Conservation (phyloP, 2,113 vertebrate genomes). For the Sakesphorus luctuosus region DNA sequence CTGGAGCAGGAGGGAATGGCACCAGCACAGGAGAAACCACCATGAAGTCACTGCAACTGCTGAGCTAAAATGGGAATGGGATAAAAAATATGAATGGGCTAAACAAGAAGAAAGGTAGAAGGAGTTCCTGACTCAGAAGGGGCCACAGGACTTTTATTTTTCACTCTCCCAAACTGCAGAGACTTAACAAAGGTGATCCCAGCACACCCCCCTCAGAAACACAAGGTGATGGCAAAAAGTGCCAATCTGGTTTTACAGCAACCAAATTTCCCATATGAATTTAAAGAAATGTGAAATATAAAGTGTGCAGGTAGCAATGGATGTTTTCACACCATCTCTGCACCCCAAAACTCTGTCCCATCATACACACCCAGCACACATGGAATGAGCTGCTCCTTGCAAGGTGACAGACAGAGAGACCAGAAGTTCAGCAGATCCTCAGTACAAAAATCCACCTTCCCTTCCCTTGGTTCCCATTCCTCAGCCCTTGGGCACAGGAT, state of each 20-base stretch:
- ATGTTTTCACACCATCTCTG: background rate
- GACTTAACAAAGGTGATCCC: background rate
- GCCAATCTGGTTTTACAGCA: accelerated
- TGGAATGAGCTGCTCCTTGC: background rate
- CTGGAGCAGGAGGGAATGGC: background rate
- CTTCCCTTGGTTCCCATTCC: background rate
- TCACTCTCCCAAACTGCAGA: background rate
- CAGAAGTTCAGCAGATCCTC: background rate
- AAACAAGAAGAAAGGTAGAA: background rate
- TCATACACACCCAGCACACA: accelerated
- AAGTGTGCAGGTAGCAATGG: accelerated
- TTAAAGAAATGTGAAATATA: background rate
- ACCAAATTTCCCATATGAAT: accelerated
- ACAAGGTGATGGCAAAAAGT: background rate
- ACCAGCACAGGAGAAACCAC: background rate
- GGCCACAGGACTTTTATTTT: background rate
- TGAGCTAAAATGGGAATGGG: accelerated
- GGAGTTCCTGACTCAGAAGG: background rate
- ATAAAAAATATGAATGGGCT: background rate
- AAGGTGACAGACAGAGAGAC: no score
- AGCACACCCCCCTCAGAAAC: background rate
- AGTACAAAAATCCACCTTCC: background rate
- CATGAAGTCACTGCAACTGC: background rate
- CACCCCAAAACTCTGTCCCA: no score
- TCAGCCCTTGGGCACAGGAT: background rate